Base-by-base conservation (phyloP, 2,797 vertebrate genomes). In the Semaprochilodus insignis region DNA sequence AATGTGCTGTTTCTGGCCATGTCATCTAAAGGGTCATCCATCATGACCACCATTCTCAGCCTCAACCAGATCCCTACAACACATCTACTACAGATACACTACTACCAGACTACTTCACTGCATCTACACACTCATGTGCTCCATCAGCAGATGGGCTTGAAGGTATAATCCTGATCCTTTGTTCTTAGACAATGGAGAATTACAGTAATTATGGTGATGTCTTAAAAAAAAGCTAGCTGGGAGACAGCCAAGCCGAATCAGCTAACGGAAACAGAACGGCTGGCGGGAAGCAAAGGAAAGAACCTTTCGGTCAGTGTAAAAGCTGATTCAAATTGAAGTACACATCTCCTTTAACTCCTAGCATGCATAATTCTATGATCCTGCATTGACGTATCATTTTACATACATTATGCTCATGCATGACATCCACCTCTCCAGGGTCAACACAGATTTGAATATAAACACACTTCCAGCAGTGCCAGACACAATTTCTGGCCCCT, bases 141-240 rank as follows among this genome's bases (percentile, higher is more conserved):
- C 48, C 25, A 67, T 76, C 74, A 48, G 40, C 72, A 81, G 65
- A 76, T 57, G 62, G 63, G 81, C 31, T 77, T 78, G 69, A 77
- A 81, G 74, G 27, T 40, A 62, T 85, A 87, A 90, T 88, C 86
- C 87, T 86, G 74, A 87, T 83, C 34, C 83, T 91, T 91, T 91
- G 88, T 91, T 93, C 90, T 88, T 72, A 80, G 73, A 85, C 75
- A 75, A 80, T 69, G 78, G 85, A 83, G 86, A 92, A 91, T 92
- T 84, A 91, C 84, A 86, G 87, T 91, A 87, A 93, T 93, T 92
- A 92, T 74, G 13, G 72, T 79, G 75, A 88, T 59, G 83, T 83
- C 71, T 72, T 15, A 11, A 77, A 82, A 69, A 71, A 79, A 69
- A 81, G 69, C n/a, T 78, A n/a, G 31, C 66, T 69, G 40, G 25